Evolutionary conservation across 2,113 vertebrate species (phyloP).

Genomic region (Macquaria ambigua): DNA sequence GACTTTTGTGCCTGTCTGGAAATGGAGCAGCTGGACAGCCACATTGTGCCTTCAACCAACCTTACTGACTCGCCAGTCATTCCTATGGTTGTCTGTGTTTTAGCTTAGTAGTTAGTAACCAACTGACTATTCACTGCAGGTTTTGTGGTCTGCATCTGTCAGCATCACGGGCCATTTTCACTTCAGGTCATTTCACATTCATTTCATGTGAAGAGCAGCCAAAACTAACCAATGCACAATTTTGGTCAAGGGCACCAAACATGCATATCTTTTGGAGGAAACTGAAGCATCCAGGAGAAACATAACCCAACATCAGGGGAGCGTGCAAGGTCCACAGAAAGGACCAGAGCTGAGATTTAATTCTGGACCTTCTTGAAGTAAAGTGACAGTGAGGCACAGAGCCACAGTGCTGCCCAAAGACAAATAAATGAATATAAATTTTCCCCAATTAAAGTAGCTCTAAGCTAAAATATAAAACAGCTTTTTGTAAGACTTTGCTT

Average conservation of each 20-base stretch:
- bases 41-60: conserved; percentile 63
- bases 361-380: background rate
- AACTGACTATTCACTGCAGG: conserved; percentile 39
- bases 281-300: background rate
- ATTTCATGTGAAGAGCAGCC: background rate
- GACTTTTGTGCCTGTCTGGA: conserved; percentile 71
- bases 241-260: background rate
- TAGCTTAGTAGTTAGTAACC: conserved; percentile 56
- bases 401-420: background rate
- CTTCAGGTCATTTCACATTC: background rate
- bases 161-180: background rate
- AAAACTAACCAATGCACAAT: background rate
- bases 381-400: background rate
- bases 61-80: conserved; percentile 52
- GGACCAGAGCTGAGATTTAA: background rate
- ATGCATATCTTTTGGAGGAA: background rate
- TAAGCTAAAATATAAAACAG: no score
- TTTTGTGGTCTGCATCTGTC: conserved; percentile 45
- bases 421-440: background rate
- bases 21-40: conserved; percentile 66
- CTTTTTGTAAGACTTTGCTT: conserved; percentile 16
- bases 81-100: conserved; percentile 71
- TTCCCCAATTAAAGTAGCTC: background rate
- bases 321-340: background rate
- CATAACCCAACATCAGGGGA: background rate